A percentile compares a stretch with the other conserved stretches of the same genome.
These are phyloP conservation scores for Drosophila borealis DNA, from an alignment of 2,888 invertebrate species.

Conservation along the genomic window DNA sequence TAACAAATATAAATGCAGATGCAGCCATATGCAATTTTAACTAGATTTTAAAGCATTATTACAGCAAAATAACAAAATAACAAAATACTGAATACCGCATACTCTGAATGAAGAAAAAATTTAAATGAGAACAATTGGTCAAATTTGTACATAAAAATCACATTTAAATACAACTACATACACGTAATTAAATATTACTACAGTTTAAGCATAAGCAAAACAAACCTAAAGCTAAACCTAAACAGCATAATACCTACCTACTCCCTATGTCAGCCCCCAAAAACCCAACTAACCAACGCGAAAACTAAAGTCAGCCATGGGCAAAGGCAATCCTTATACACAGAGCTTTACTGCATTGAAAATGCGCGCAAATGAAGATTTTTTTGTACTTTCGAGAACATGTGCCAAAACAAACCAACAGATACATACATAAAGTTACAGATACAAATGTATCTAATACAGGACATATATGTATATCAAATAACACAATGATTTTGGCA, in stretches of 20 bases:
- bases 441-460: slow-evolving; percentile 14
- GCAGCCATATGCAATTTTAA: slow-evolving; percentile 80
- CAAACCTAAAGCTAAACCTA: slow-evolving; percentile 42
- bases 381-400: slow-evolving; percentile 58
- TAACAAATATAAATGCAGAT: slow-evolving; percentile 72
- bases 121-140: slow-evolving; percentile 56
- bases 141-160: slow-evolving; percentile 73
- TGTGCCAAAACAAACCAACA: slow-evolving; percentile 72
- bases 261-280: slow-evolving; percentile 9
- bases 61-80: slow-evolving; percentile 60
- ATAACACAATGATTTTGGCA: slow-evolving; percentile 39
- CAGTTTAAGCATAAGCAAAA: slow-evolving; percentile 75
- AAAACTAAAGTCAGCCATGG: slow-evolving; percentile 30
- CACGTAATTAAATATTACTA: slow-evolving; percentile 77
- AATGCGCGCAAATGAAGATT: slow-evolving; percentile 67
- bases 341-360: slow-evolving; percentile 69
- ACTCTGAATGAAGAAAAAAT: slow-evolving; percentile 49
- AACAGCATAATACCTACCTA: slow-evolving; percentile 46
- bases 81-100: slow-evolving; percentile 62
- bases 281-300: slow-evolving; percentile 15
- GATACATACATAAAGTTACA: slow-evolving; percentile 34
- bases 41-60: slow-evolving; percentile 80
- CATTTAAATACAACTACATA: slow-evolving; percentile 71
- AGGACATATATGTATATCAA: slow-evolving; percentile 53
- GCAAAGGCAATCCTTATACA: slow-evolving; percentile 45